These are phyloP conservation scores for Hymenopus coronatus DNA, from an alignment of 2,888 invertebrate genomes.

Conservation along the genomic window DNA sequence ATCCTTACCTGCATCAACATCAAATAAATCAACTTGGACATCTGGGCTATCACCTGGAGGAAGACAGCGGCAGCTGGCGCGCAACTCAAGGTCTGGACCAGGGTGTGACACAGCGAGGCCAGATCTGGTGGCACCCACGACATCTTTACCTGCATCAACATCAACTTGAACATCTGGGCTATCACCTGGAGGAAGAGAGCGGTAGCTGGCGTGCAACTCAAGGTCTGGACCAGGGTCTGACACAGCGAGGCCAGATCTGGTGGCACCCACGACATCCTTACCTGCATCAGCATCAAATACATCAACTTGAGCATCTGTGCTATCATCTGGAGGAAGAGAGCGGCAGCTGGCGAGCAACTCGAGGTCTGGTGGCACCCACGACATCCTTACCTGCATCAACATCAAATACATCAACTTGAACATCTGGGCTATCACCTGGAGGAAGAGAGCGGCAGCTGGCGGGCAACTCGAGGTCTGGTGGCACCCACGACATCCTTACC, in stretches of 20 bases:
- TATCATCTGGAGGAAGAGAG: constrained; percentile 58
- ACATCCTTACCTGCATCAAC: too few relatives aligned
- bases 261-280: constrained; percentile 35
- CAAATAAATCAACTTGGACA: too few relatives aligned
- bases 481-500: constrained; percentile 34
- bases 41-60: too few relatives aligned
- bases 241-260: constrained; percentile 57
- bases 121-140: constrained; percentile 49
- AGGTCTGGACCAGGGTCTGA: constrained; percentile 52
- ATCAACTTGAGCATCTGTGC: constrained; percentile 57
- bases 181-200: constrained; percentile 59
- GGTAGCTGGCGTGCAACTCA: constrained; percentile 58
- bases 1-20: too few relatives aligned
- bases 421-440: too few relatives aligned
- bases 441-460: too few relatives aligned
- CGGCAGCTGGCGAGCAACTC: too few relatives aligned
- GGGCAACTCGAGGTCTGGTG: constrained; percentile 57
- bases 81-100: constrained; percentile 58
- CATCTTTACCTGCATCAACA: constrained; percentile 7
- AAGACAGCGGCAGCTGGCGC: too few relatives aligned
- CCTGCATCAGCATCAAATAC: too few relatives aligned
- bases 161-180: constrained; percentile 49
- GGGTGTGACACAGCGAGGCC: constrained; percentile 52
- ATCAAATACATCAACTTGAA: too few relatives aligned
- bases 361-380: too few relatives aligned